phyloP scores from a whole-genome alignment of 2,113 vertebrate genomes.

The Sturnira hondurensis region DNA sequence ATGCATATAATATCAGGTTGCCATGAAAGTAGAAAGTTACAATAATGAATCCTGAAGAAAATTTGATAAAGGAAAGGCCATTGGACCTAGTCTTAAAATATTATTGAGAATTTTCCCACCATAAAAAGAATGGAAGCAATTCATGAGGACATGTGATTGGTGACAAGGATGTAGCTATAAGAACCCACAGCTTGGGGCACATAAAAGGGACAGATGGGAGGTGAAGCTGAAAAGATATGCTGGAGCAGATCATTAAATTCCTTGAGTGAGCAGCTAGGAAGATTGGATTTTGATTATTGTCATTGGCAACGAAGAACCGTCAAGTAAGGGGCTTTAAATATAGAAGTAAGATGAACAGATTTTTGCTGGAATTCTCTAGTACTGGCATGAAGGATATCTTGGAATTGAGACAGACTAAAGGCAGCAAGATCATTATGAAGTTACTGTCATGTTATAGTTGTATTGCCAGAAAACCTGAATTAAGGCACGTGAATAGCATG shows the following conservation, averaged over 20 bases:
- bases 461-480: neutral
- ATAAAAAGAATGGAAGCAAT: neutral
- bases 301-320: neutral
- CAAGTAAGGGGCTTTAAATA: neutral
- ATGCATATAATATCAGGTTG: neutral
- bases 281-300: neutral
- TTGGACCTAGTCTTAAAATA: neutral
- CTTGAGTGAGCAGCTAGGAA: neutral
- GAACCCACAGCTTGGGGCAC: neutral
- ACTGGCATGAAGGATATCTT: neutral
- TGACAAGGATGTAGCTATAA: neutral
- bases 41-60: neutral
- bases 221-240: neutral
- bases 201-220: neutral
- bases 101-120: neutral
- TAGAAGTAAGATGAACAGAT: neutral
- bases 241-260: neutral
- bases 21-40: neutral
- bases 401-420: neutral
- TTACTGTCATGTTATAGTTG: neutral
- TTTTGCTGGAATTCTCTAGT: neutral
- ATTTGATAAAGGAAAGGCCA: neutral
- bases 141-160: neutral
- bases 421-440: neutral
- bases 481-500: neutral